Evolutionary conservation across 2,888 invertebrate genomes (phyloP), one percentile per base, ranked within the genome.

Genomic region (Ischnura elegans): DNA sequence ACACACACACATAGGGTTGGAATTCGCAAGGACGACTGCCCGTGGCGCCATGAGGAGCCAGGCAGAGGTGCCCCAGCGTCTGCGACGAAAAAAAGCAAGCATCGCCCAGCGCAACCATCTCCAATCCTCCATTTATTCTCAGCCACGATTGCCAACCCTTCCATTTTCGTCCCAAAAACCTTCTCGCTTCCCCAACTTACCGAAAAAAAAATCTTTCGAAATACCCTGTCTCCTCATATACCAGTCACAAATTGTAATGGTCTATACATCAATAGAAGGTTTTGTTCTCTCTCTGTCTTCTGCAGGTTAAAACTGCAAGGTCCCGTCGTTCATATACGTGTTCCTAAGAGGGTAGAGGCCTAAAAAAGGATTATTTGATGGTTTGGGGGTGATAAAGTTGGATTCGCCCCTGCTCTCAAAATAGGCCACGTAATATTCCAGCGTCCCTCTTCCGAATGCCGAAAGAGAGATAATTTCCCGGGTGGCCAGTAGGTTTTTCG

Each of bases 41-140:
- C 19, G 76, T 51, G 87, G 87, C 87, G 87, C 87, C 87, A 42
- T 19, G 51, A 51, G 51, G 5, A 13, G 90, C 25, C 61, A 42
- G 36, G 61, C 42, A 43, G 90, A 90, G 90, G 90, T 90, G 87
- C 87, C 87, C 87, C 51, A 87, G 55, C 87, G 87, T 87, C 87
- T 87, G 87, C 51, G 51, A 21, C 87, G 87, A 51, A 51, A 87
- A 87, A 87, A 87, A 55, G 51, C 47, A n/a, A 86, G 25, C 45
- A 86, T 86, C 86, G 86, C 45, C 25, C 36, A 2, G 36, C 36
- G 42, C 51, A n/a, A 29, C 87, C n/a, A n/a, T 47, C 29, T 46
- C 87, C 87, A 43, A 25, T 42, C 42, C 55, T 42, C 76, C 76
- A 76, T 76, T 76, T 76, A 76, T 76, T 36, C 76, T 76, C 76